These are phyloP conservation scores for Pogonomyrmex barbatus DNA, from an alignment of 1,140 invertebrate genomes.

Conservation along the genomic window DNA sequence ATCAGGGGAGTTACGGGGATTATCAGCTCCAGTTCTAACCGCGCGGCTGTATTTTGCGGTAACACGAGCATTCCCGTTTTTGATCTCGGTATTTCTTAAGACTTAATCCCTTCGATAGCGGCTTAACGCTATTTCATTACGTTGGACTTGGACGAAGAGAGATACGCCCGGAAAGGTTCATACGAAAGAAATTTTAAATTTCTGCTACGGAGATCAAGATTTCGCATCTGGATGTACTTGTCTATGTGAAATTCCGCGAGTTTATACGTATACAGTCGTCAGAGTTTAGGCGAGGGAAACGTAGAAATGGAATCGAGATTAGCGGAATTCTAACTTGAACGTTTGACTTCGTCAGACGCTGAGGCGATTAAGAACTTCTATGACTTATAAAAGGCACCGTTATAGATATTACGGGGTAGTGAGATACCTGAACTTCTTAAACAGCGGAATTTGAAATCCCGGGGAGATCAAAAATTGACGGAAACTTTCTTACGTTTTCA, in stretches of 20 bases:
- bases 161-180: not conserved
- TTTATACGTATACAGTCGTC: not conserved
- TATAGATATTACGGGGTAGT: constrained; percentile 32
- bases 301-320: not conserved
- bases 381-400: not conserved
- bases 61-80: constrained; percentile 52
- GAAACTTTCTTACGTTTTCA: constrained; percentile 43
- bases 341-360: constrained; percentile 5
- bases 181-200: not conserved
- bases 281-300: not conserved
- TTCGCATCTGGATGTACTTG: not conserved
- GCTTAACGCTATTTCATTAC: constrained; percentile 34
- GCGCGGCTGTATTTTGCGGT: constrained; percentile 25
- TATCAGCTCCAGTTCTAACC: constrained; percentile 43
- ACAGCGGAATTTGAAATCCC: not conserved
- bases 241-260: not conserved
- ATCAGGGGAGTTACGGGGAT: constrained; percentile 56
- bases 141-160: not conserved
- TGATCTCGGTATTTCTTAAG: constrained; percentile 47
- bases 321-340: not conserved
- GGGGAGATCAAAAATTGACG: constrained; percentile 19
- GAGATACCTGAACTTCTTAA: constrained; percentile 37
- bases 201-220: too few relatives aligned
- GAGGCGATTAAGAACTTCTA: constrained; percentile 23
- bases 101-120: constrained; percentile 48